Base-by-base conservation (phyloP, 2,888 invertebrate species). In the Chirona hameri region DNA sequence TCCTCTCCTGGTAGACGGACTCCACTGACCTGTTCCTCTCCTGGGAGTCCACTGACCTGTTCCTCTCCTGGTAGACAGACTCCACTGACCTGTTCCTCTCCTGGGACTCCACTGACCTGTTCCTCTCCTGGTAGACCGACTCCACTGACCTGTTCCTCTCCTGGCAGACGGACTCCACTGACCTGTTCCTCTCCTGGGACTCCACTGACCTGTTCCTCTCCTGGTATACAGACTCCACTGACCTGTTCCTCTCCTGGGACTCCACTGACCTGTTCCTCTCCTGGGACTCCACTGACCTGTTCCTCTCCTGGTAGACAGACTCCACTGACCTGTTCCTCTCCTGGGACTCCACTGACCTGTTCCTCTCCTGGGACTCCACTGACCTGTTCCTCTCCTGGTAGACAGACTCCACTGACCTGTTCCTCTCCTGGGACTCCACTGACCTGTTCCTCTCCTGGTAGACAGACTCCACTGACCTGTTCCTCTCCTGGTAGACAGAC, bases 1-100 rank as follows among this genome's bases (percentile, higher is more conserved):
- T 76, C 14, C 76, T 27, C 46, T 76, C 46, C 76, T 76, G 76
- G 76, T 76, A 76, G 24, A 76, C 76, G 0, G 76, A 76, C 60
- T 84, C 83, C 69, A 85, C 39, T 39, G 39, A 39, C 39, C 39
- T 39, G 39, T 7, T 5, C 4, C 39, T 7, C 4, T 5, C 39
- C 39, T 39, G 39, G 39, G 4, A 39, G 4, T 2, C 39, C 7
- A 24, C 48, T 24, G 14, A 12, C 48, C 69, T 12, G 80, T 4
- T 39, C 7, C 29, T 7, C 18, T 2, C 46, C 10, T 7, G 55
- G 60, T 18, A 24, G 15, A 15, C 52, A 3, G 57, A 15, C 55
- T 9, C n/a, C 12, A 39, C 55, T 55, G 15, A 55, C 55, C 14
- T 3, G 52, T 5, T 29, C 3, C 69, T 29, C 4, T 10, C 29